These are phyloP conservation scores for Napeogenes sylphis DNA, from an alignment of 2,888 invertebrate species.

Conservation along the genomic window DNA sequence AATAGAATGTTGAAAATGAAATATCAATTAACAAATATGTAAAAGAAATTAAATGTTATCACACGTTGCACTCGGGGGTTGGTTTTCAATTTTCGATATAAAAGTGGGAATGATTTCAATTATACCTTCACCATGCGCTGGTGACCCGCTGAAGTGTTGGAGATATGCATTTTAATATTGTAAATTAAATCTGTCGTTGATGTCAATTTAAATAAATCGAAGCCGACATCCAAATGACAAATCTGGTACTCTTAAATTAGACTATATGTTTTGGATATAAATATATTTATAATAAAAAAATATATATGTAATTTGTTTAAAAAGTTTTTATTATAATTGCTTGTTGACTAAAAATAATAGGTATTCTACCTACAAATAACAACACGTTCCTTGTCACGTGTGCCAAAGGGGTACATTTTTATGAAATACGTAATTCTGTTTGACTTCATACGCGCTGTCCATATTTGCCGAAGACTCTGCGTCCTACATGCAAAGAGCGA, in stretches of 20 bases:
- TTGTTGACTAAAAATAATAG: constrained; percentile 31
- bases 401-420: constrained; percentile 74
- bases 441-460: constrained; percentile 78
- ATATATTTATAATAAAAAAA: too few relatives aligned
- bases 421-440: constrained; percentile 77
- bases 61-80: constrained; percentile 24
- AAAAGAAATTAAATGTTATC: constrained; percentile 28
- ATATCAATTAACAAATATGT: background rate
- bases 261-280: background rate
- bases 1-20: too few relatives aligned
- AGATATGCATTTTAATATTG: constrained; percentile 6
- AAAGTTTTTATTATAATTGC: constrained; percentile 1
- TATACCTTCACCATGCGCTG: constrained; percentile 32
- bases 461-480: constrained; percentile 63
- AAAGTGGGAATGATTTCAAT: constrained; percentile 39
- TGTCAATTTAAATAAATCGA: background rate
- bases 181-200: background rate
- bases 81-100: constrained; percentile 36
- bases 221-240: too few relatives aligned
- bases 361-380: constrained; percentile 31
- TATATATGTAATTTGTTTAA: too few relatives aligned
- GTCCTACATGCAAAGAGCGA: constrained; percentile 57
- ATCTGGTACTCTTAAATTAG: background rate
- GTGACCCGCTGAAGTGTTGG: constrained; percentile 14
- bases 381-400: constrained; percentile 62